Percentiles rank a stretch among this genome's conserved stretches.
These are phyloP conservation scores for Hydropsyche tenuis DNA, from an alignment of 1,140 invertebrate species.

Conservation along the genomic window DNA sequence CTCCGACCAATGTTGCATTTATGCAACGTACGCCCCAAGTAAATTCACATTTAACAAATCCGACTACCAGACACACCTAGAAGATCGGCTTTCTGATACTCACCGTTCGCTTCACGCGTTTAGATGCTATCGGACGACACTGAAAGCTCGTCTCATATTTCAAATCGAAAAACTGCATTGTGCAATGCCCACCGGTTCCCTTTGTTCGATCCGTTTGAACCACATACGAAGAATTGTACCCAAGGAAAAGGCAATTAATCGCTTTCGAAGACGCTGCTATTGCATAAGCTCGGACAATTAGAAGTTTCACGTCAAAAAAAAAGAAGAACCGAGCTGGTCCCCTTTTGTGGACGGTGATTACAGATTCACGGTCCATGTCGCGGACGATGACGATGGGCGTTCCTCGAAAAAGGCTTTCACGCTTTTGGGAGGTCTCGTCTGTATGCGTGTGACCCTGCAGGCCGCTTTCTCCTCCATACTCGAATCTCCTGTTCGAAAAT, in stretches of 20 bases:
- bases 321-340: background rate
- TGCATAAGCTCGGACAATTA: constrained; percentile 11
- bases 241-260: no score
- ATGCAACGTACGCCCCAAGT: constrained; percentile 1
- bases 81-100: background rate
- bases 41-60: background rate
- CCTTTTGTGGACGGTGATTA: background rate
- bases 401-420: background rate
- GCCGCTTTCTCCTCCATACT: constrained; percentile 1
- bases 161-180: background rate
- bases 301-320: background rate
- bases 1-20: background rate
- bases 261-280: background rate
- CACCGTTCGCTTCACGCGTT: background rate
- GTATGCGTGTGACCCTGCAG: background rate
- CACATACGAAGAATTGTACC: no score
- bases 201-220: background rate
- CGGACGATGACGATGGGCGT: background rate
- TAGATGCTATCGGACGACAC: background rate
- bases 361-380: no score
- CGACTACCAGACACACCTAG: background rate
- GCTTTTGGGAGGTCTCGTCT: constrained; percentile 1
- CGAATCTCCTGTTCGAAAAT: no score
- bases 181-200: background rate
- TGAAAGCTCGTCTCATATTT: background rate